These are phyloP conservation scores for Vireo griseus DNA, from an alignment of 2,797 vertebrate species.

Conservation along the genomic window DNA sequence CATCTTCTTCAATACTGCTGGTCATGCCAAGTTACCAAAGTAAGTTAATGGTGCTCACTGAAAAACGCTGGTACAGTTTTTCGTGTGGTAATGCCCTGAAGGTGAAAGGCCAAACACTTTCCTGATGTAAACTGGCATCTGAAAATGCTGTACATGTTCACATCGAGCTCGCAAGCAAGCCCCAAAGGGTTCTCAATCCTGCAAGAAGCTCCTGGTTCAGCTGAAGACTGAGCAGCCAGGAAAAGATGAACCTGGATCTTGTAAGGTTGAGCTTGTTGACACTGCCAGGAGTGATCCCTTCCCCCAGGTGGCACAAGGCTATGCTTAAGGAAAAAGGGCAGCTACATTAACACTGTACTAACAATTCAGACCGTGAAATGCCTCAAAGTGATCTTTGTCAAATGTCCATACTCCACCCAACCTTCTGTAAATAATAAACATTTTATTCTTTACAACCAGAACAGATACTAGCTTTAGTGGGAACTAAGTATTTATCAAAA, in stretches of 20 bases:
- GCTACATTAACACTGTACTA: neutral
- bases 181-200: neutral
- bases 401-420: neutral
- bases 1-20: neutral
- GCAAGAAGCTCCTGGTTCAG: neutral
- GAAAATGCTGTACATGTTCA: neutral
- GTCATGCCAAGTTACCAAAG: neutral
- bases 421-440: neutral
- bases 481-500: neutral
- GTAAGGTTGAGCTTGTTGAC: fast-evolving
- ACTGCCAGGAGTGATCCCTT: neutral
- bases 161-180: neutral
- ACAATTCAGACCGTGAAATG: neutral
- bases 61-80: neutral
- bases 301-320: neutral
- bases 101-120: neutral
- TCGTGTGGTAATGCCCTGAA: neutral
- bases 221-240: neutral
- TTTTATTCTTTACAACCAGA: neutral
- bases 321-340: fast-evolving
- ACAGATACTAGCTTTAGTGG: neutral
- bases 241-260: neutral
- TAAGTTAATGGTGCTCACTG: conserved; percentile 16
- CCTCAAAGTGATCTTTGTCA: neutral
- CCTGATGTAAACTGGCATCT: neutral